These are phyloP conservation scores for Hymenochirus boettgeri DNA, from an alignment of 2,113 vertebrate genomes.

Conservation along the genomic window DNA sequence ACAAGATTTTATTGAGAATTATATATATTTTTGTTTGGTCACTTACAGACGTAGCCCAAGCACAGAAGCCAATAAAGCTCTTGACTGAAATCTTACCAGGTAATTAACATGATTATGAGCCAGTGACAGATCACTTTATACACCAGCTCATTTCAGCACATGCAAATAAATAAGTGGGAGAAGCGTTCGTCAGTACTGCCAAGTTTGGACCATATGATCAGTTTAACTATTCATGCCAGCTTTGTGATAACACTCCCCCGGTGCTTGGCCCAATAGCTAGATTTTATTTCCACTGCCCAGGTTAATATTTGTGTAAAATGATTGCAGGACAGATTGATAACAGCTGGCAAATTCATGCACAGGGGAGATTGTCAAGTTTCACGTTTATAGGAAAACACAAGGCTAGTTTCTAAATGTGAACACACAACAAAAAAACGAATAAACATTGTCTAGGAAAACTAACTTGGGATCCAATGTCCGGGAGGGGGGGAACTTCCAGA, in stretches of 20 bases:
- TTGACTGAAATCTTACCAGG: conserved; percentile 30
- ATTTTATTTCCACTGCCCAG: neutral
- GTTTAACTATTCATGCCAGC: conserved; percentile 19
- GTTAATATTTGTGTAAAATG: conserved; percentile 25
- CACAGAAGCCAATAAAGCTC: conserved; percentile 30
- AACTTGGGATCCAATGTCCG: too few species aligned
- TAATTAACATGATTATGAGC: conserved; percentile 37
- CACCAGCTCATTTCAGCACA: neutral
- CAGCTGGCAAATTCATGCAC: neutral
- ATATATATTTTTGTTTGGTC: conserved; percentile 2
- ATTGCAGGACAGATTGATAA: neutral
- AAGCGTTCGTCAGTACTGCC: conserved; percentile 7
- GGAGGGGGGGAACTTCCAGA: too few species aligned
- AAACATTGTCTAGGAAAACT: too few species aligned
- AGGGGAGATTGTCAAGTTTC: neutral
- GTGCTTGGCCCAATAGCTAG: conserved; percentile 15
- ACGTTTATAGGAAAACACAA: too few species aligned
- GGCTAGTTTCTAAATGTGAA: too few species aligned
- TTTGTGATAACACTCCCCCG: conserved; percentile 12
- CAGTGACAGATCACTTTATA: conserved; percentile 32
- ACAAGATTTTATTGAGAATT: conserved; percentile 33
- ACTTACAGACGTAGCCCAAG: conserved; percentile 21
- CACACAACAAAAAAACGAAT: too few species aligned
- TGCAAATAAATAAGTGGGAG: conserved; percentile 19
- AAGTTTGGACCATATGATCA: conserved; percentile 12